Base-by-base conservation (phyloP, 1,140 invertebrate species). In the Drosophila trapezifrons region DNA sequence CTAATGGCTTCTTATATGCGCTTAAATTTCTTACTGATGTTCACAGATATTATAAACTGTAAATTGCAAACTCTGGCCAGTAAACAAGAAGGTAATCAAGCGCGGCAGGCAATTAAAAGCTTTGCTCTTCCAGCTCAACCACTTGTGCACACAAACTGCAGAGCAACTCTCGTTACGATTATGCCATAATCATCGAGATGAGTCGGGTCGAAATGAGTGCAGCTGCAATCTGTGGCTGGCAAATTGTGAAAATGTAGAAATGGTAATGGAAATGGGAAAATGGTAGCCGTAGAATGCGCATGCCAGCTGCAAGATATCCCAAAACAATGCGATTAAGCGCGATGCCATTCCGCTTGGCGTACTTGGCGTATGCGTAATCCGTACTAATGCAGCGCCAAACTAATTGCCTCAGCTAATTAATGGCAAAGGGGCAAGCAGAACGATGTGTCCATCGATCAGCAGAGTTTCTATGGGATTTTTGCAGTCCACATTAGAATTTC, bases 41-140 rank as follows among this genome's bases (percentile, higher is more conserved):
- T n/a, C n/a, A n/a, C n/a, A n/a, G n/a, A n/a, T n/a, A n/a, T 64
- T 75, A 66, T 67, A 57, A 65, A 57, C 47, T 74, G 51, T 22
- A n/a, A 45, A 66, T 35, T 43, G 64, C 32, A 66, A 70, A 38
- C 47, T 47, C 40, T 57, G 51, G 37, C 47, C 40, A 64, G 76
- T 59, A 78, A 83, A 80, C 60, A 89, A 71, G 40, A 51, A 45
- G 47, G 59, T 71, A 87, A 83, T 79, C 72, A 89, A 83, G 71
- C 49, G 74, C 74, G 63, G 60, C 51, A 71, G 54, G 79, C 67
- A 83, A 87, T 89, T 87, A 87, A 80, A 87, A 58, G 76, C 79
- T 74, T 70, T 74, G 51, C 82, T 80, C 55, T 72, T 60, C 57
- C 54, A 64, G 13, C 46, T 52, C 60, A 60, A 63, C 54, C 83